Percentiles rank a stretch among this genome's conserved stretches.
These are phyloP conservation scores for Lycophotia porphyrea DNA, from an alignment of 2,888 invertebrate species.

Conservation along the genomic window DNA sequence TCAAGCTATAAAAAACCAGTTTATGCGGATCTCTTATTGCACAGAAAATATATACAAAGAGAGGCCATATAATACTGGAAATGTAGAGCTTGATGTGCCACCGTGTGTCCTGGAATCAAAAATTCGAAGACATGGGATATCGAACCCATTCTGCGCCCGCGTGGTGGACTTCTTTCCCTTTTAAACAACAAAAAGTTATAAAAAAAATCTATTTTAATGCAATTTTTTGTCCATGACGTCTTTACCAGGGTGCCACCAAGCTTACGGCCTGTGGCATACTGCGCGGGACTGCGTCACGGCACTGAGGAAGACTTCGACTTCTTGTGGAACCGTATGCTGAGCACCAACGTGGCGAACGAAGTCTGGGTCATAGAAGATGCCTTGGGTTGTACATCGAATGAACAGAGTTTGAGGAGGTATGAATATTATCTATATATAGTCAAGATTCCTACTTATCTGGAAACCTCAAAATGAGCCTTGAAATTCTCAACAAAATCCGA, in stretches of 20 bases:
- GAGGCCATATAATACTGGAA: too few relatives aligned
- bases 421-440: background rate
- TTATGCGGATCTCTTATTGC: too few relatives aligned
- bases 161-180: background rate
- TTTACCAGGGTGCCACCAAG: slow-evolving; percentile 81
- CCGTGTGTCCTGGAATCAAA: background rate
- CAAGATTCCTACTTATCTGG: background rate
- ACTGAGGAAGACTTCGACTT: slow-evolving; percentile 91
- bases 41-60: too few relatives aligned
- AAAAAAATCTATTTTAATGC: background rate
- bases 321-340: slow-evolving; percentile 90
- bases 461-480: background rate
- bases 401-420: slow-evolving; percentile 89
- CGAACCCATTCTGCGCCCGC: background rate
- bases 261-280: slow-evolving; percentile 91
- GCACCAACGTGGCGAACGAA: slow-evolving; percentile 91
- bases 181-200: background rate
- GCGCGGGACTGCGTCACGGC: slow-evolving; percentile 91
- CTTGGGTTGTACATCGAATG: slow-evolving; percentile 91
- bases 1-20: too few relatives aligned
- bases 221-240: background rate
- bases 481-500: too few relatives aligned
- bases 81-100: too few relatives aligned
- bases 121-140: background rate
- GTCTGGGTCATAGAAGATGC: slow-evolving; percentile 90